Evolutionary conservation across 2,797 vertebrate genomes (phyloP).

Genomic region (Lagodon rhomboides): DNA sequence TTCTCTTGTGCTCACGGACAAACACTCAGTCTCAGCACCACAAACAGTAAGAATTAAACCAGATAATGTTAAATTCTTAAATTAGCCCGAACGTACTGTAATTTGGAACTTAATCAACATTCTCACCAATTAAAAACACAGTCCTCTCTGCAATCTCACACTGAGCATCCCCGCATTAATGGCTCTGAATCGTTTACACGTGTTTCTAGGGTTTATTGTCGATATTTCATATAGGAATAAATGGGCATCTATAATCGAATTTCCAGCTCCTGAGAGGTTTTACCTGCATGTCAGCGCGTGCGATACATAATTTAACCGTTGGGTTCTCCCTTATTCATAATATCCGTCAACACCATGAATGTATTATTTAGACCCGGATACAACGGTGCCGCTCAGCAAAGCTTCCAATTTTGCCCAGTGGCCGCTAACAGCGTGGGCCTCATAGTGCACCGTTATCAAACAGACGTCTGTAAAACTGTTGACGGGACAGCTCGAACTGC

Average conservation of each 20-base stretch:
- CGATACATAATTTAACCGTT: background rate
- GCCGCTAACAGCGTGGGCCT: no score
- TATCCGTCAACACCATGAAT: no score
- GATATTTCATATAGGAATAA: background rate
- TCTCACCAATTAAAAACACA: background rate
- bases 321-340: background rate
- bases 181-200: background rate
- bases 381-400: no score
- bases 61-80: background rate
- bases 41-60: background rate
- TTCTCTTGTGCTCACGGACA: background rate
- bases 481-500: no score
- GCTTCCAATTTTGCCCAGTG: no score
- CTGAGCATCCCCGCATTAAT: background rate
- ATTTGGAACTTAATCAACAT: background rate
- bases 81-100: background rate
- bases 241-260: background rate
- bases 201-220: background rate
- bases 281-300: background rate
- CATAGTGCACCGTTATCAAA: no score
- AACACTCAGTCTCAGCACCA: background rate
- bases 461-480: no score
- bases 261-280: background rate
- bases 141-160: background rate
- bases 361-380: no score